These are phyloP conservation scores for Parapristionchus giblindavisi DNA, from an alignment of 2,888 invertebrate genomes.

Conservation along the genomic window DNA sequence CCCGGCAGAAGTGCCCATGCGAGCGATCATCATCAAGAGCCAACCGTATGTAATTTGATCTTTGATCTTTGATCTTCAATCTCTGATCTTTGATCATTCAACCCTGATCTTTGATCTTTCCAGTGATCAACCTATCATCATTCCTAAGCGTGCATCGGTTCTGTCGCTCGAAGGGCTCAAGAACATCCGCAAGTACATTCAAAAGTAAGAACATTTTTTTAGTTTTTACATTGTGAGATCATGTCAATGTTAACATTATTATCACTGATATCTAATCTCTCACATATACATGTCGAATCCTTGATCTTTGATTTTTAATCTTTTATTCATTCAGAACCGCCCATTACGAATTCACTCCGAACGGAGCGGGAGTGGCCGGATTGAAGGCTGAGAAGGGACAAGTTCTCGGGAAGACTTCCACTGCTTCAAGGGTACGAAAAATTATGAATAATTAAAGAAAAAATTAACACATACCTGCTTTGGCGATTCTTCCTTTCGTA, in stretches of 20 bases:
- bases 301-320: neutral
- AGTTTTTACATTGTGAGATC: too few relatives aligned
- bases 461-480: too few relatives aligned
- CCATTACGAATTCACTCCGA: conserved; percentile 18
- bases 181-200: conserved; percentile 7
- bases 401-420: conserved; percentile 19
- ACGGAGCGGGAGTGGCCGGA: conserved; percentile 2
- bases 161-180: conserved; percentile 10
- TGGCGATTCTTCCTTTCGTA: too few relatives aligned
- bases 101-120: neutral
- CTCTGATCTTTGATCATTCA: neutral
- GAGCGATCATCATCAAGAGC: neutral
- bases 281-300: neutral
- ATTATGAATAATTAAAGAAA: too few relatives aligned
- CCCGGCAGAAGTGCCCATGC: neutral
- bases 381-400: conserved; percentile 8
- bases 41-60: too few relatives aligned
- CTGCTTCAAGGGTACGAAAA: too few relatives aligned
- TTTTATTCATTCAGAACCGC: neutral
- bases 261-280: neutral
- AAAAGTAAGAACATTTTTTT: neutral
- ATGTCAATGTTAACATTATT: neutral
- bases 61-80: neutral
- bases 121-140: neutral
- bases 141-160: conserved; percentile 18